Percentiles rank a stretch among this genome's conserved stretches.
Conservation (phyloP, 2,797 vertebrate genomes). For the Ispidina lecontei region DNA sequence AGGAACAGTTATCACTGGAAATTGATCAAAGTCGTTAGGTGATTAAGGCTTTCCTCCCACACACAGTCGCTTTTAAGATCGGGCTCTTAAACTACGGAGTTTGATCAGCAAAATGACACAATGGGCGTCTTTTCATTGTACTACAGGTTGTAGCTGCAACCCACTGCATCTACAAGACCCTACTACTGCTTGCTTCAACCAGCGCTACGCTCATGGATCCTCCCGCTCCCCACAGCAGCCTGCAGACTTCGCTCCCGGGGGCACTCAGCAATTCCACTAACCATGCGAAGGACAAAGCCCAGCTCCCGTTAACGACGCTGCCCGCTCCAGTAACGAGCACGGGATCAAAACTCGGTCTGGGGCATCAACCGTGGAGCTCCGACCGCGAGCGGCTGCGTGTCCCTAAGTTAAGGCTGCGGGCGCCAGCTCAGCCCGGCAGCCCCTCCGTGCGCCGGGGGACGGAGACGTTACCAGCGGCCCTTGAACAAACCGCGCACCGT, state of each 20-base stretch:
- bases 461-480: accelerated
- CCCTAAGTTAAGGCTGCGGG: neutral
- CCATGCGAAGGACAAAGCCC: neutral
- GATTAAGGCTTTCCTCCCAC: neutral
- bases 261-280: neutral
- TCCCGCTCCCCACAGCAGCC: neutral
- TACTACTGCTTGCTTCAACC: neutral
- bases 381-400: neutral
- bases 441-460: accelerated
- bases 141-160: neutral
- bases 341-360: neutral
- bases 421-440: accelerated
- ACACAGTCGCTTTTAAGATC: neutral
- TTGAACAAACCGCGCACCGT: accelerated
- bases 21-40: accelerated
- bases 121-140: neutral
- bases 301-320: accelerated
- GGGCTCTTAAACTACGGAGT: neutral
- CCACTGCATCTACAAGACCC: neutral
- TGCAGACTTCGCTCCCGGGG: neutral
- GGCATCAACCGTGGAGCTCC: neutral
- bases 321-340: neutral
- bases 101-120: neutral
- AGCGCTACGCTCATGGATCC: neutral
- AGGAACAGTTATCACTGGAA: neutral